Evolutionary conservation across 2,797 vertebrate species (phyloP), one percentile per base, ranked within the genome.

Genomic region (Aeoliscus strigatus): DNA sequence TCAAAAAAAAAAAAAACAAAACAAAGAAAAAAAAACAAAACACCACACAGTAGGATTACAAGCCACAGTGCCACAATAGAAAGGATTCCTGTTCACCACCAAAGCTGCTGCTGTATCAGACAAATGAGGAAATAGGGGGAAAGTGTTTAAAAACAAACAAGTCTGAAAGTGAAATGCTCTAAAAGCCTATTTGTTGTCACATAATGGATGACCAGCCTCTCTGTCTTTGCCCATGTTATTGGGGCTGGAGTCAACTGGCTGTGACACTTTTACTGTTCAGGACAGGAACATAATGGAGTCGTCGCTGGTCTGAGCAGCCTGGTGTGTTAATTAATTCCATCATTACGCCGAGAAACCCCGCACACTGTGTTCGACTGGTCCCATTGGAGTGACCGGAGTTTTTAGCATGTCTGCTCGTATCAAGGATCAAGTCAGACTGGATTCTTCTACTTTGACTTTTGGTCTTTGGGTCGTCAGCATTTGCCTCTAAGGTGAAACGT

Each of bases 281-380:
- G 49, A 69, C 48, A 15, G 40, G 12, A 27, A 27, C 42, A 54
- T 54, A 73, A 77, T 73, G 62, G 73, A 70, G 52, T 67, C 49
- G 57, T 25, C 39, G 61, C 69, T 46, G 37, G 18, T 53, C 73
- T 50, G 49, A 74, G 66, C 51, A 50, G 39, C 34, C 45, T 14
- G 41, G 34, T 27, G 14, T 9, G 23, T 62, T 76, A 43, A 69
- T 77, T 68, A 60, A n/a, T 74, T 50, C 64, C 42, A 65, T 61
- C 52, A 72, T 67, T 72, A 45, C 32, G 8, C 38, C 64, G 43
- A 25, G 50, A 54, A 64, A 51, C 54, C 35, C 40, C 32, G 46
- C 33, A 66, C 42, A 53, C 62, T 51, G 21, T 44, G 37, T 57
- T 45, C 49, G 27, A 49, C 8, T 14, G 29, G 39, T 59, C 55